Percentiles rank a stretch among this genome's conserved stretches.
phyloP scores from a whole-genome alignment of 30 jellyfish, hydroid and myxozoan genomes.

The Aurelia sp. region DNA sequence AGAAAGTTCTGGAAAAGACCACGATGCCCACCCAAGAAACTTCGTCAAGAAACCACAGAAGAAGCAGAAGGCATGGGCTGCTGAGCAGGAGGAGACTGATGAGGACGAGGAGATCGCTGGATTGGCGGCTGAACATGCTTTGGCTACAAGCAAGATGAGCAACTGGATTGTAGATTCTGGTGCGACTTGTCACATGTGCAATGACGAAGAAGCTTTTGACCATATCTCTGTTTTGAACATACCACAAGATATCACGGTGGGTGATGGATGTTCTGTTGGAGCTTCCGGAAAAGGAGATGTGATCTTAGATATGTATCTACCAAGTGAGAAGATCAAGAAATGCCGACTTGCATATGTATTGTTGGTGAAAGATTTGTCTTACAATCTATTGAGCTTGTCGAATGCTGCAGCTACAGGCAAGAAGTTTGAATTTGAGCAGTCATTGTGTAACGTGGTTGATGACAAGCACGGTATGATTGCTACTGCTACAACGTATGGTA shows the following conservation, averaged over 20 bases:
- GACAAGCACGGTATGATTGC: conserved; percentile 7
- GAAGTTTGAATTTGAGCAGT: conserved; percentile 21
- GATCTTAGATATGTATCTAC: conserved; percentile 5
- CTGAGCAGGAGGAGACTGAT: conserved; percentile 20
- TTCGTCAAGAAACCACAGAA: background rate
- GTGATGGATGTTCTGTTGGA: background rate
- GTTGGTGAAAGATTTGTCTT: conserved; percentile 22
- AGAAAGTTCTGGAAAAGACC: background rate
- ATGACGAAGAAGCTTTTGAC: background rate
- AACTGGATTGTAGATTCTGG: conserved; percentile 80
- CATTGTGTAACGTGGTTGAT: conserved; percentile 3
- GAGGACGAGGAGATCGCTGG: conserved; percentile 11
- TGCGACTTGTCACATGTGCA: conserved; percentile 64
- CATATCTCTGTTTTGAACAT: no score
- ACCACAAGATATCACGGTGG: no score
- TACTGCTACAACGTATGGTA: conserved; percentile 17
- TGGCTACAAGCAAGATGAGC: conserved; percentile 3
- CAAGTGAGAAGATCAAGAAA: conserved; percentile 20
- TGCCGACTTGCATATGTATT: background rate
- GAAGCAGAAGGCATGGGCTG: conserved; percentile 31
- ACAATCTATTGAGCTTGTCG: conserved; percentile 35
- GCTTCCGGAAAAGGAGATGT: conserved; percentile 27
- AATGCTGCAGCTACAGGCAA: conserved; percentile 30
- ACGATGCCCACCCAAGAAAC: no score
- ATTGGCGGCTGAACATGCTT: background rate